Evolutionary conservation across 92 coral and sea anemone species (phyloP).

Genomic region (Bergia sp.): DNA sequence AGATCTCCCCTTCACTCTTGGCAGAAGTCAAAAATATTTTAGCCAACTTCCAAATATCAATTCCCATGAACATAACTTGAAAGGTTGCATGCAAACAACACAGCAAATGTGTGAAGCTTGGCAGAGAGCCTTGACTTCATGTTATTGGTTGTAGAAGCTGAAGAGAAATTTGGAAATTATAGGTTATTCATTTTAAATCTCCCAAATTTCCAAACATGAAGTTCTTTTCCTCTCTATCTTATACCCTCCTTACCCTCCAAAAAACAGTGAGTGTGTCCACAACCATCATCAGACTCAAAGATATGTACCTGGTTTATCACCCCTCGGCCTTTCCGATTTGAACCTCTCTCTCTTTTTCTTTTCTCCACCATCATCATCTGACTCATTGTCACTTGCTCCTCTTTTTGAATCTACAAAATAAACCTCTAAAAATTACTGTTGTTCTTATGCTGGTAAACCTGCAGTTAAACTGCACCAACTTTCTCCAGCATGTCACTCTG

Average conservation of each 20-base stretch:
- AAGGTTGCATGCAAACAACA: too few species aligned
- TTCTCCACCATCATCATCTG: slow-evolving; percentile 37
- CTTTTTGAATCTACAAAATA: slow-evolving; percentile 29
- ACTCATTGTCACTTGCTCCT: slow-evolving; percentile 38
- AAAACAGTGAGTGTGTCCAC: background rate
- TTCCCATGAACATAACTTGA: too few species aligned
- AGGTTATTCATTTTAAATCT: background rate
- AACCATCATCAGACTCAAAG: background rate
- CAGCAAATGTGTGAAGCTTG: background rate
- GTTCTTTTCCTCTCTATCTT: background rate
- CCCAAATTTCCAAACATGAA: background rate
- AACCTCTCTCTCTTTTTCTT: slow-evolving; percentile 45
- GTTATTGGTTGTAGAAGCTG: background rate
- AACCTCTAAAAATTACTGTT: background rate
- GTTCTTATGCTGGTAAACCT: too few species aligned
- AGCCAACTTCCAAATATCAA: too few species aligned
- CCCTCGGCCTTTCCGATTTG: slow-evolving; percentile 39
- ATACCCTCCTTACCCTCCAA: background rate
- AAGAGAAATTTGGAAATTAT: background rate
- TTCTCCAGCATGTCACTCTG: too few species aligned
- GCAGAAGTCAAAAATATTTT: too few species aligned
- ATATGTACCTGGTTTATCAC: slow-evolving; percentile 21
- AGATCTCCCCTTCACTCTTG: too few species aligned
- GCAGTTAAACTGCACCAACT: background rate
- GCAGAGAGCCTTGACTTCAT: background rate